Evolutionary conservation across 2,113 vertebrate species (phyloP), one percentile per base, ranked within the genome.

Genomic region (Eubucco bourcierii): DNA sequence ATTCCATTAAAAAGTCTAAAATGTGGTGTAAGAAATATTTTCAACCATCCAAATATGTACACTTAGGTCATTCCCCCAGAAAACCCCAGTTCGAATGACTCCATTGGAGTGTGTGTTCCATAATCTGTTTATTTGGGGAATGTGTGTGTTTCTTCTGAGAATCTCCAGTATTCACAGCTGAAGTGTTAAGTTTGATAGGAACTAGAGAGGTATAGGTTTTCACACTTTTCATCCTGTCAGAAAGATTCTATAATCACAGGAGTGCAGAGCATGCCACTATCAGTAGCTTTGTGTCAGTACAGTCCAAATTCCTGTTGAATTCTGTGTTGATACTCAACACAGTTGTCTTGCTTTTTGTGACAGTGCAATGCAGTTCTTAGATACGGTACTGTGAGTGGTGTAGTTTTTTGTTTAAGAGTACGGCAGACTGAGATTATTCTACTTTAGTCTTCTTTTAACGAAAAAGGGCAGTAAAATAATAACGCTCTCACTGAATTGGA

Each of bases 191-290:
- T 12, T 52, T 52, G 50, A 52, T 52, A 70, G 58, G 29, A 90
- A 44, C 18, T 18, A 25, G 29, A 34, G 55, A 79, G 15, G 4
- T 79, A 37, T 0, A 0, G 37, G 52, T 60, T 93, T 77, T 84
- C 65, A 12, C 11, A 81, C 25, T 24, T 73, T 34, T 27, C 11
- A 24, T 81, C 5, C 2, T 79, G 7, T 24, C 21, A 34, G 71
- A 39, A 46, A 20, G 12, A 53, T 0, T 1, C 39, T 47, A 1
- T 67, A 80, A 47, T 83, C n/a, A 10, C 1, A 2, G 47, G 56
- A 46, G n/a, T 3, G 2, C 29, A 50, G 65, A 63, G 25, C 19
- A 3, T 76, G 60, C 39, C 14, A 1, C 46, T 52, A 19, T 70
- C 31, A 41, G 28, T 24, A 58, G 65, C 12, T n/a, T 4, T 13